A percentile compares a stretch with the other conserved stretches of the same genome.
Evolutionary conservation across 2,113 vertebrate species (phyloP).

Genomic region (Delphinus delphis): DNA sequence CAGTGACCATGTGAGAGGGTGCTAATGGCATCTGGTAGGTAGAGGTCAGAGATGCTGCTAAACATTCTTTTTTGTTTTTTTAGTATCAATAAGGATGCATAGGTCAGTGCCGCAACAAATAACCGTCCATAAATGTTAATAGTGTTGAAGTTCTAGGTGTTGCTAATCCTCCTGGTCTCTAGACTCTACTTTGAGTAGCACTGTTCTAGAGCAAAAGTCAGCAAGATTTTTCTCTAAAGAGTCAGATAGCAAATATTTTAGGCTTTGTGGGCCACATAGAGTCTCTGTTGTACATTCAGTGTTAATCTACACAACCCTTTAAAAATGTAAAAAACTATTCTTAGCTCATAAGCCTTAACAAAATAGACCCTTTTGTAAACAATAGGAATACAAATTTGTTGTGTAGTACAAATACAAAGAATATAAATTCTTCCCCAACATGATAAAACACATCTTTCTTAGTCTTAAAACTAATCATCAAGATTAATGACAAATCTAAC

Average conservation of each 20-base stretch:
- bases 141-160: neutral
- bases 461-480: neutral
- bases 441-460: neutral
- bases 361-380: neutral
- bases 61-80: neutral
- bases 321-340: neutral
- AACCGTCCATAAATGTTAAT: neutral
- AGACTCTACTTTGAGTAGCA: no score
- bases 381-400: neutral
- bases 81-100: neutral
- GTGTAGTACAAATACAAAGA: neutral
- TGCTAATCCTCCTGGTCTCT: neutral
- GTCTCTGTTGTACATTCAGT: neutral
- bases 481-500: slow-evolving; percentile 8
- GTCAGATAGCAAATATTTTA: neutral
- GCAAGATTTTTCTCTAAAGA: neutral
- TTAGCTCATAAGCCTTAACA: neutral
- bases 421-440: neutral
- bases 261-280: neutral
- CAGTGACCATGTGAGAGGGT: neutral
- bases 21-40: neutral
- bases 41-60: neutral
- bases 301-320: neutral
- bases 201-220: neutral
- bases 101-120: neutral